A percentile compares a stretch with the other conserved stretches of the same genome.
Conservation (phyloP, 2,113 vertebrate species). For the Phylloscopus trochilus region DNA sequence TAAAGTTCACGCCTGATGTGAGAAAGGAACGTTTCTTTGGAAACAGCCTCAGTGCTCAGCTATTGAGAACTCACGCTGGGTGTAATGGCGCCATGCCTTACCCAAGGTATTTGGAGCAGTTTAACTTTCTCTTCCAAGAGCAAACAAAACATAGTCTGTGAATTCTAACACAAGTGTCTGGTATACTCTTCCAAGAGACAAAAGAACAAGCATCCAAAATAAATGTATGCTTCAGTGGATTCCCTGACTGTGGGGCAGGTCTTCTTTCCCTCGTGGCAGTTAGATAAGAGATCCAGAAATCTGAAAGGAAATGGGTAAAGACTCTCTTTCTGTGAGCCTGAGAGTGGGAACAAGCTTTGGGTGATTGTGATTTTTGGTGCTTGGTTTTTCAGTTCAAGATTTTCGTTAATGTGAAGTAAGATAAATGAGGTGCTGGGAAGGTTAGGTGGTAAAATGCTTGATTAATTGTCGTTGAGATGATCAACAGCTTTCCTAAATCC, state of each 20-base stretch:
- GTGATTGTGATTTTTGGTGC: not conserved
- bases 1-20: not conserved
- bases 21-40: not conserved
- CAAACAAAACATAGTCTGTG: not conserved
- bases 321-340: not conserved
- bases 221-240: not conserved
- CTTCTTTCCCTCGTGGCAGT: not conserved
- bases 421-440: not conserved
- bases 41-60: not conserved
- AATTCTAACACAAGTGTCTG: not conserved
- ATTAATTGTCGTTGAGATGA: not conserved
- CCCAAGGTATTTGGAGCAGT: not conserved
- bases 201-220: not conserved
- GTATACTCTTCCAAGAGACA: not conserved
- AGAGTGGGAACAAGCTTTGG: not conserved
- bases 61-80: not conserved
- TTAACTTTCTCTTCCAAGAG: constrained; percentile 25
- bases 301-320: not conserved
- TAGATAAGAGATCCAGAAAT: not conserved
- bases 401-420: not conserved
- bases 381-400: not conserved
- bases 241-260: not conserved
- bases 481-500: not conserved
- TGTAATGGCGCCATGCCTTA: not conserved
- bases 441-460: not conserved